Base-by-base conservation (phyloP, 1,140 invertebrate genomes). In the Epicauta chinensis region DNA sequence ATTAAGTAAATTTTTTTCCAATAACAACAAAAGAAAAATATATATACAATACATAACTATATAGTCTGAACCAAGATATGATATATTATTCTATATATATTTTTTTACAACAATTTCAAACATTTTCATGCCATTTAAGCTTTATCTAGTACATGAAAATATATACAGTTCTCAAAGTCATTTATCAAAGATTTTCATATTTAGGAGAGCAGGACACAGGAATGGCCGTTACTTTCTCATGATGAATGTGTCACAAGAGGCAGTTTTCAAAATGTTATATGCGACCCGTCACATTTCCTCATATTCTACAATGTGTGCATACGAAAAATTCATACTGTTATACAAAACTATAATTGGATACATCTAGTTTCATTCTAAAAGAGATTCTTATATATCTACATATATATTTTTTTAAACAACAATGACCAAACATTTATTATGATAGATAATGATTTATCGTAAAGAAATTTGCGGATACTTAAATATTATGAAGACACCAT, bases 141-240 rank as follows among this genome's bases (percentile, higher is more conserved):
- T 46, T 3, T 34, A 35, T 36, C 34, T 46, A 46, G 38, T 16
- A 17, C 38, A 23, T 23, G 23, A 23, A 23, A 23, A 30, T 43
- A 43, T 38, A 47, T 17, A 47, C 38, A 37, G 45, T 38, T 47
- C 34, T 37, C 16, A 47, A 47, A 47, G 45, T 47, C 45, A 47
- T 47, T 47, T 47, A 47, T 47, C 45, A 47, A 47, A 47, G 45
- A 47, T 47, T 47, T 47, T 47, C 45, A 47, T 47, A 47, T 47
- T 47, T 47, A 47, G 45, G 34, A 47, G 45, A 37, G 45, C 45
- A 47, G 45, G 45, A 47, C 45, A 47, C 34, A 47, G 45, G 34
- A 47, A 47, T 47, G 45, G 45, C 45, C 45, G 45, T 47, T 47
- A 47, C 45, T 47, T 47, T 47, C 45, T 47, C 45, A 47, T 47